A percentile compares a stretch with the other conserved stretches of the same genome.
Evolutionary conservation across 2,113 vertebrate genomes (phyloP).

Genomic region (Toxotes jaculatrix): DNA sequence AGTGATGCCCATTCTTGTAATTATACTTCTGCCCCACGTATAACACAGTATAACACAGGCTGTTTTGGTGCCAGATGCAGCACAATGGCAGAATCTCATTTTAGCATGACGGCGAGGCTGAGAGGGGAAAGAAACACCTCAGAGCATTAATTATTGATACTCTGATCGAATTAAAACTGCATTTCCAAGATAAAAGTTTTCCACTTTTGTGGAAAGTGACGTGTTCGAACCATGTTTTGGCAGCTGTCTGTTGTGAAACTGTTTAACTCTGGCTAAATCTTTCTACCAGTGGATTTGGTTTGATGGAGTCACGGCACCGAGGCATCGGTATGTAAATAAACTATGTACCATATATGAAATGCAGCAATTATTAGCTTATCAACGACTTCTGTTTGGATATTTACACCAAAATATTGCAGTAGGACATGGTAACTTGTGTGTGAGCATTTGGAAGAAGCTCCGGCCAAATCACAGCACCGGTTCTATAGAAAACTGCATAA

Average conservation of each 20-base stretch:
- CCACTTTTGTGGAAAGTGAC: constrained; percentile 22
- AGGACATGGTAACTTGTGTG: neutral
- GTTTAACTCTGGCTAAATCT: neutral
- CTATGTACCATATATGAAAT: too few relatives aligned
- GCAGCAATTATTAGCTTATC: too few relatives aligned
- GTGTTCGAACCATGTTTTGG: constrained; percentile 16
- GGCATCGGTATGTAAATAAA: too few relatives aligned
- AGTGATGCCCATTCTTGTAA: constrained; percentile 50
- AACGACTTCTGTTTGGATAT: neutral
- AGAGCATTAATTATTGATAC: constrained; percentile 57
- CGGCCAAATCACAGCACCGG: constrained; percentile 6
- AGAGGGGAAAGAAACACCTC: constrained; percentile 12
- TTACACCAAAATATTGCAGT: neutral
- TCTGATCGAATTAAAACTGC: constrained; percentile 50
- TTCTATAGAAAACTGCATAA: constrained; percentile 22
- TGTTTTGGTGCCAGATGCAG: constrained; percentile 53
- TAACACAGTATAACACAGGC: constrained; percentile 2
- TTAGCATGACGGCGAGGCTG: constrained; percentile 33
- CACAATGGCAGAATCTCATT: constrained; percentile 48
- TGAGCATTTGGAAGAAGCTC: neutral
- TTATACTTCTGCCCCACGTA: constrained; percentile 44
- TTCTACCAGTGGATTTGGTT: neutral
- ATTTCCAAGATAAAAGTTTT: constrained; percentile 29
- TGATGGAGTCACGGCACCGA: neutral
- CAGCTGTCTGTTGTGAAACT: neutral